Evolutionary conservation across 2,113 vertebrate species (phyloP).

Genomic region (Rhabdomys dilectus): DNA sequence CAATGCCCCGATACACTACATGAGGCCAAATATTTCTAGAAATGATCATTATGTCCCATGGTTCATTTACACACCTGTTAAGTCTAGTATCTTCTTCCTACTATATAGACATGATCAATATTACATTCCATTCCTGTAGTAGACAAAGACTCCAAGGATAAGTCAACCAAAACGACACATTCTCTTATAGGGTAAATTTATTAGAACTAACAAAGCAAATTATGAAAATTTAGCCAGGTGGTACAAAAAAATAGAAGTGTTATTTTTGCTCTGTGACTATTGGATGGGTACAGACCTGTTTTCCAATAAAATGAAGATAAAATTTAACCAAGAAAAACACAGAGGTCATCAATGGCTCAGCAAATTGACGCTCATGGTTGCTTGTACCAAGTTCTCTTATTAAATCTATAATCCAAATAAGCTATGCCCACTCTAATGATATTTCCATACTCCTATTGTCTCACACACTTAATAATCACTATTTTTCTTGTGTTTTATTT

Average conservation of each 20-base stretch:
- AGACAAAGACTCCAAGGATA: not conserved
- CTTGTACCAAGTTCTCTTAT: not conserved
- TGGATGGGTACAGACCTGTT: not conserved
- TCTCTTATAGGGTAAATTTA: not conserved
- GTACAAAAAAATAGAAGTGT: not conserved
- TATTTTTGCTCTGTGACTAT: not conserved
- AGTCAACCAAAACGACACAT: not conserved
- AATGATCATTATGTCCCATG: not conserved
- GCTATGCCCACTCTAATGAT: not conserved
- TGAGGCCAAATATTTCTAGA: not conserved
- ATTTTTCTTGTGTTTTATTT: not conserved
- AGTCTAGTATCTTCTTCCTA: not conserved
- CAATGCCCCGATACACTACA: rapidly evolving
- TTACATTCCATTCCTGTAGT: not conserved
- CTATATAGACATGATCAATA: not conserved
- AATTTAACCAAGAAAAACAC: not conserved
- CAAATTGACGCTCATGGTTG: not conserved
- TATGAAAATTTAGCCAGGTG: not conserved
- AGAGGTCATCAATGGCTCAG: not conserved
- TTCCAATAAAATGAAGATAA: not conserved
- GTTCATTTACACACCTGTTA: not conserved
- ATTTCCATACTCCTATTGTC: not conserved
- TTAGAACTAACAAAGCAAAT: not conserved
- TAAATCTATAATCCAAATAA: not conserved
- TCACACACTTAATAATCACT: not conserved